A percentile compares a stretch with the other conserved stretches of the same genome.
Evolutionary conservation across 1,140 invertebrate species (phyloP).

Genomic region (Sipha flava): DNA sequence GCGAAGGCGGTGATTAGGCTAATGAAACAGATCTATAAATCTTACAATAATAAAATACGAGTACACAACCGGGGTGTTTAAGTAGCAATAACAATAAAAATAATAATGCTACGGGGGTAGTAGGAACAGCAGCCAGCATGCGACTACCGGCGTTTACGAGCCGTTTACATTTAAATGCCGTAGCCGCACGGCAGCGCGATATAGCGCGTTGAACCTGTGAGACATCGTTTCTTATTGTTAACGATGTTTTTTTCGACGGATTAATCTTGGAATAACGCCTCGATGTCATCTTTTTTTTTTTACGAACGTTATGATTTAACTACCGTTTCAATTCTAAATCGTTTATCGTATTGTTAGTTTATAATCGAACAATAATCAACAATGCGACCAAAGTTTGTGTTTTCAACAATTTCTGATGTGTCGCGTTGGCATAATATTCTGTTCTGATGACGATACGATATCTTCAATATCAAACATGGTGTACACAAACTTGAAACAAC

Average conservation of each 20-base stretch:
- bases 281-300: neutral
- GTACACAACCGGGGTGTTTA: constrained; percentile 1
- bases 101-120: neutral
- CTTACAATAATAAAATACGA: neutral
- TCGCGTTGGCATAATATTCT: too few relatives aligned
- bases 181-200: neutral
- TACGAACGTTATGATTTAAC: neutral
- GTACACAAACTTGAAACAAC: too few relatives aligned
- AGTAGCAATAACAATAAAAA: constrained; percentile 20
- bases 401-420: too few relatives aligned
- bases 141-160: neutral
- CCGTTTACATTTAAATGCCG: constrained; percentile 16
- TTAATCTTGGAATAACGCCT: neutral
- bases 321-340: too few relatives aligned
- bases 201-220: neutral
- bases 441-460: too few relatives aligned
- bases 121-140: neutral
- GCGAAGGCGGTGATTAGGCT: neutral
- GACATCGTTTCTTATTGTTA: neutral
- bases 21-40: constrained; percentile 4
- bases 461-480: too few relatives aligned
- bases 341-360: too few relatives aligned
- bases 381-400: too few relatives aligned
- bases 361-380: too few relatives aligned
- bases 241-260: neutral